These are phyloP conservation scores for Clarias laeviceps DNA, from an alignment of 2,797 vertebrate genomes.

Conservation along the genomic window DNA sequence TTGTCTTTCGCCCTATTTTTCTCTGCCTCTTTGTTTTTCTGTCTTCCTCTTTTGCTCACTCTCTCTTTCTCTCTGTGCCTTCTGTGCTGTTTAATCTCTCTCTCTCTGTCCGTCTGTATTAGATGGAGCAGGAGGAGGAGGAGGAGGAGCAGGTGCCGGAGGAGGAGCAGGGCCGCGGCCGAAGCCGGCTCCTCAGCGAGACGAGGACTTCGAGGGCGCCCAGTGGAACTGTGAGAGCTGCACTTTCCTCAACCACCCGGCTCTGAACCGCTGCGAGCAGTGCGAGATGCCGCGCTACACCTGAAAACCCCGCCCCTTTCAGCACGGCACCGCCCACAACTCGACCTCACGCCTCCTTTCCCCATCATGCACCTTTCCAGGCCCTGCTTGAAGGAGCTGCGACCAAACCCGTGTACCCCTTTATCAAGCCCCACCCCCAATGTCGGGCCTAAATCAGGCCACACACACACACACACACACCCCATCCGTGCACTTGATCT, in stretches of 20 bases:
- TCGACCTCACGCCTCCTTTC: slow-evolving; percentile 51
- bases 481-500: slow-evolving; percentile 77
- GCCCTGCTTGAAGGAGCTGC: slow-evolving; percentile 72
- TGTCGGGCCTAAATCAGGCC: not conserved
- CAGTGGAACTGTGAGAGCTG: slow-evolving; percentile 99
- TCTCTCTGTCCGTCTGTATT: not conserved
- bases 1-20: too few relatives aligned
- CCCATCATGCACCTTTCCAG: slow-evolving; percentile 39
- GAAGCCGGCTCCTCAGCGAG: slow-evolving; percentile 78
- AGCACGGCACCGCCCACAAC: slow-evolving; percentile 48
- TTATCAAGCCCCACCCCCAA: slow-evolving; percentile 13
- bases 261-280: slow-evolving; percentile 98
- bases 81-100: not conserved
- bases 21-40: not conserved
- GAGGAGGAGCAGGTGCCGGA: not conserved
- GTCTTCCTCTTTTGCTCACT: not conserved
- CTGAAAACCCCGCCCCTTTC: slow-evolving; percentile 75
- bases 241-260: slow-evolving; percentile 99
- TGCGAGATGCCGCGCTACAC: slow-evolving; percentile 98
- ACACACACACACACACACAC: not conserved
- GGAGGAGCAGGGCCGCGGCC: slow-evolving; percentile 68
- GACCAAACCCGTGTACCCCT: slow-evolving; percentile 41
- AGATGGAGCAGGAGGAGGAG: slow-evolving; percentile 1
- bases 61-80: not conserved
- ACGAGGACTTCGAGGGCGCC: slow-evolving; percentile 97